phyloP scores from a whole-genome alignment of 2,797 vertebrate species.

The Peromyscus attwateri region DNA sequence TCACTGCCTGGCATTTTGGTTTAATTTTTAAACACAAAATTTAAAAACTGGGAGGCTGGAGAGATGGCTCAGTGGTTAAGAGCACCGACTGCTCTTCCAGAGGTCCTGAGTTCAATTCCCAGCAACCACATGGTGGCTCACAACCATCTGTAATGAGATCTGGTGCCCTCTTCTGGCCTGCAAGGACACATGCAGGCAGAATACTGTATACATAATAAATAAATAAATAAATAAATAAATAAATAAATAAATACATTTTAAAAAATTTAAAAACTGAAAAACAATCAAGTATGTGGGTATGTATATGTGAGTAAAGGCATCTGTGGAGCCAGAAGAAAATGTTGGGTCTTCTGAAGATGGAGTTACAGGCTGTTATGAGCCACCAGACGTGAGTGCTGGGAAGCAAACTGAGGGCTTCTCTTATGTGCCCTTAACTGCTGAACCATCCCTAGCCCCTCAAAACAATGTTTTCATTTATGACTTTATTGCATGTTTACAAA shows the following conservation, averaged over 20 bases:
- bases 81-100: too few species aligned
- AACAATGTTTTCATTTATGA: not conserved
- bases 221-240: too few species aligned
- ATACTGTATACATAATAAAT: too few species aligned
- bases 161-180: too few species aligned
- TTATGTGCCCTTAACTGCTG: not conserved
- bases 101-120: too few species aligned
- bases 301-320: not conserved
- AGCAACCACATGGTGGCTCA: too few species aligned
- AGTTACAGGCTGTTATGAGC: too few species aligned
- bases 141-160: too few species aligned
- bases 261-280: not conserved
- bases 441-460: not conserved
- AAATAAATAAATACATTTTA: too few species aligned
- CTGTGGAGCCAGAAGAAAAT: not conserved
- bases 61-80: too few species aligned
- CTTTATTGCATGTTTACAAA: not conserved
- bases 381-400: not conserved
- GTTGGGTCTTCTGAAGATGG: not conserved
- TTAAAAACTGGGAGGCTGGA: too few species aligned
- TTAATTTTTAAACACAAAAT: not conserved
- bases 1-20: not conserved
- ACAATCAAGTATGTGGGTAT: not conserved
- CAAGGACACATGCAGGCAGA: too few species aligned
- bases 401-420: not conserved